These are phyloP conservation scores for Neodiprion virginianus DNA, from an alignment of 1,140 invertebrate species.

Conservation along the genomic window DNA sequence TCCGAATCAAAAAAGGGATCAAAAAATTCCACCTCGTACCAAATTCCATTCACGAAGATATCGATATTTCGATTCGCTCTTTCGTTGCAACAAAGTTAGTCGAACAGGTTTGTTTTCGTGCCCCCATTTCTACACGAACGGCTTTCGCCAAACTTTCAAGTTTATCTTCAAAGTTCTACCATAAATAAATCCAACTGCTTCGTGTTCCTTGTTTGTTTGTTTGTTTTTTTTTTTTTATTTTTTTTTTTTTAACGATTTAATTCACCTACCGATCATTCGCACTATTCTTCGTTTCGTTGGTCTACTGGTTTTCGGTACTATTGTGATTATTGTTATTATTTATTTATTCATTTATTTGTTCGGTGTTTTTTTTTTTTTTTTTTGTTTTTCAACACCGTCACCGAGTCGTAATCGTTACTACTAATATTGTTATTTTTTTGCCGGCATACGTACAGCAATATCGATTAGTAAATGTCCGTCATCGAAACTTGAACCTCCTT, in stretches of 20 bases:
- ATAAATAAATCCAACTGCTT: constrained; percentile 31
- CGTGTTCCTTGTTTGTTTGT: constrained; percentile 25
- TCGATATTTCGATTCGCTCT: neutral
- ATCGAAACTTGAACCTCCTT: too few species aligned
- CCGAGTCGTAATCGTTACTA: too few species aligned
- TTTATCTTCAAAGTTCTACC: constrained; percentile 30
- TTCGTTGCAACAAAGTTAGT: neutral
- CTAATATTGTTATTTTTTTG: too few species aligned
- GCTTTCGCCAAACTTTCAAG: constrained; percentile 2
- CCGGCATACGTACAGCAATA: too few species aligned
- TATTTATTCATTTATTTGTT: neutral
- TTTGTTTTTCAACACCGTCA: too few species aligned
- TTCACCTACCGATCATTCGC: neutral
- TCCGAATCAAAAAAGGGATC: too few species aligned
- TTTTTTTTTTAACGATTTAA: neutral
- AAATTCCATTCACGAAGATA: neutral
- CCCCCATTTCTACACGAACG: too few species aligned
- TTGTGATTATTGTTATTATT: neutral
- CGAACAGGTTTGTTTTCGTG: too few species aligned
- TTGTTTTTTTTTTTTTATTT: neutral
- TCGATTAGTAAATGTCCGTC: too few species aligned
- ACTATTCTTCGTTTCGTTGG: too few species aligned
- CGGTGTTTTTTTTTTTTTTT: neutral
- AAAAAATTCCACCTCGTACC: too few species aligned
- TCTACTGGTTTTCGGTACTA: neutral